phyloP scores from a whole-genome alignment of 2,113 vertebrate species.

The Sclerurus mexicanus region DNA sequence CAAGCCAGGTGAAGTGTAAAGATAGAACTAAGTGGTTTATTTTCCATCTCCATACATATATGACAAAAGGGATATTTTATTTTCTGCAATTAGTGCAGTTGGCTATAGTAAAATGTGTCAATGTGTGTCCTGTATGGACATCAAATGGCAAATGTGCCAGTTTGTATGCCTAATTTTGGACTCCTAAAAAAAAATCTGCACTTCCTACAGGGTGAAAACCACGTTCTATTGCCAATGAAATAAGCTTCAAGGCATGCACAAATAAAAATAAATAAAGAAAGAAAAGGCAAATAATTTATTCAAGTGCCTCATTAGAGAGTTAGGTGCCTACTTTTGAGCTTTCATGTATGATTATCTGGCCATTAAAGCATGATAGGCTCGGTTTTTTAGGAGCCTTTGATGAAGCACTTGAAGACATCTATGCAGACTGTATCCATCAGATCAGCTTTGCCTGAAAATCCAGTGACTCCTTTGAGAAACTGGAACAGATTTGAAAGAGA shows the following conservation, averaged over 20 bases:
- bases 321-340: not conserved
- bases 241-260: not conserved
- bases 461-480: slow-evolving; percentile 1
- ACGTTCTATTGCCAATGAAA: not conserved
- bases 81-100: not conserved
- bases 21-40: not conserved
- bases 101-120: not conserved
- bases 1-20: not conserved
- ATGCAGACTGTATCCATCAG: not conserved
- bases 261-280: not conserved
- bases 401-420: slow-evolving; percentile 1
- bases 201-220: not conserved
- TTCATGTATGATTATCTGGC: not conserved
- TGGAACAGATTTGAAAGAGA: not conserved
- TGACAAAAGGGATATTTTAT: not conserved
- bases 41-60: not conserved
- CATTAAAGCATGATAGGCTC: not conserved
- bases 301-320: not conserved
- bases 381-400: not conserved
- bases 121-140: not conserved
- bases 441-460: not conserved
- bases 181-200: not conserved
- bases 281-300: not conserved
- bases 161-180: not conserved
- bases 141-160: not conserved